Percentiles rank a stretch among this genome's conserved stretches.
phyloP scores from a whole-genome alignment of 2,797 vertebrate genomes.

The Phataginus tetradactyla region DNA sequence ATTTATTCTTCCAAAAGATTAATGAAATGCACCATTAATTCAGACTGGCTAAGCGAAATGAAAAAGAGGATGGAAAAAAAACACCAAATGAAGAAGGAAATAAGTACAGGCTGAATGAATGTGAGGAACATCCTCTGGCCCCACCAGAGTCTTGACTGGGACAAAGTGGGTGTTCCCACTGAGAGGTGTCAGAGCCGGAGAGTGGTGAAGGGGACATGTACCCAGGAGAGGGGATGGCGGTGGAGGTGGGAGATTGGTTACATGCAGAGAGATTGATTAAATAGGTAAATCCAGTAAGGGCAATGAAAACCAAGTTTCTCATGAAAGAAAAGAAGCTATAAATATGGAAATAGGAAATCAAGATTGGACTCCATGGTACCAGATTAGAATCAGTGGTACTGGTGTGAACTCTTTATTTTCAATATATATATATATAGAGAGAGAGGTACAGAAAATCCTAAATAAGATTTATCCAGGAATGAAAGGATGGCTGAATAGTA shows the following conservation, averaged over 20 bases:
- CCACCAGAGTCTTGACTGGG: background rate
- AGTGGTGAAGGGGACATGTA: background rate
- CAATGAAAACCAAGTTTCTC: background rate
- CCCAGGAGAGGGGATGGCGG: no score
- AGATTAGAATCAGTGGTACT: background rate
- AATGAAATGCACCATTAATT: background rate
- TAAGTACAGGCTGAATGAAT: background rate
- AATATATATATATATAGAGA: background rate
- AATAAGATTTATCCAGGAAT: background rate
- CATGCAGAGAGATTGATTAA: background rate
- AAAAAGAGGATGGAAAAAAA: background rate
- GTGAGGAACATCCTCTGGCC: fast-evolving
- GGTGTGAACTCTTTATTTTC: background rate
- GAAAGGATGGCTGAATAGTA: background rate
- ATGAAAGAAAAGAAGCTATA: background rate
- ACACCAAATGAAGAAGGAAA: background rate
- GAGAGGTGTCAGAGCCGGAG: fast-evolving
- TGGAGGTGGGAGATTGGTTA: background rate
- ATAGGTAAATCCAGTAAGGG: background rate
- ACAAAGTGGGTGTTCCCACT: fast-evolving
- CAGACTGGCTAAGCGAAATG: background rate
- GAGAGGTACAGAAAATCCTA: background rate
- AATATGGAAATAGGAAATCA: background rate
- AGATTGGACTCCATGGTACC: background rate
- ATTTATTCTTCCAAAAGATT: background rate